Evolutionary conservation across 1,140 invertebrate genomes (phyloP), one percentile per base, ranked within the genome.

Genomic region (Drosophila neocordata): DNA sequence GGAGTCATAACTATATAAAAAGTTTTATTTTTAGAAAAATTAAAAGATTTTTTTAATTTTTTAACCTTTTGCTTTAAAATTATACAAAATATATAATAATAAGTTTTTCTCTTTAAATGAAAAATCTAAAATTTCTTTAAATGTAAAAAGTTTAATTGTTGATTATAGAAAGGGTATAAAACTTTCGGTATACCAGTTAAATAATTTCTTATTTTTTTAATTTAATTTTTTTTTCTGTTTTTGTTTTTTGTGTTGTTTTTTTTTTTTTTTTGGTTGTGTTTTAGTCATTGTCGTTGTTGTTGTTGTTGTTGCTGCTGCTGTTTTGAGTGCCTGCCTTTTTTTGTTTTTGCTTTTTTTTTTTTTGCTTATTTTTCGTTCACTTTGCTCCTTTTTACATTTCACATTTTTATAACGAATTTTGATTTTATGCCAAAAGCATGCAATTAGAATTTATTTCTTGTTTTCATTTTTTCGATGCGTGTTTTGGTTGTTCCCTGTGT

Each of bases 381-480:
- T 59, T 66, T 78, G 72, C 64, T 74, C 41, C 52, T 68, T 71
- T 41, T 71, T 41, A 51, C 64, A 68, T 76, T 79, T 83, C 44
- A 61, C 67, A 72, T 85, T 81, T 77, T 84, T 79, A 77, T 80
- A 65, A 65, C 58, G 65, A 67, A 73, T 85, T 85, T 87, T 85
- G 81, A 85, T 85, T 85, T 87, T 77, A 84, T 85, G 81, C 81
- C 81, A 85, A 87, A 87, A 85, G 78, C 78, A 80, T 73, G 78
- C 81, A 81, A 85, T 81, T 81, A 74, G 81, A 87, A 85, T 85
- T 85, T 81, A 84, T 84, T 84, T 80, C 65, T 69, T 75, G 73
- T 48, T 48, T 61, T 73, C 69, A 59, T 55, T 73, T 56, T 56
- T 60, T 44, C 11, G 11, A 22, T 35, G n/a, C 37, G 52, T 58